Base-by-base conservation (phyloP, 2,888 invertebrate genomes). In the Ormyrus nitidulus region DNA sequence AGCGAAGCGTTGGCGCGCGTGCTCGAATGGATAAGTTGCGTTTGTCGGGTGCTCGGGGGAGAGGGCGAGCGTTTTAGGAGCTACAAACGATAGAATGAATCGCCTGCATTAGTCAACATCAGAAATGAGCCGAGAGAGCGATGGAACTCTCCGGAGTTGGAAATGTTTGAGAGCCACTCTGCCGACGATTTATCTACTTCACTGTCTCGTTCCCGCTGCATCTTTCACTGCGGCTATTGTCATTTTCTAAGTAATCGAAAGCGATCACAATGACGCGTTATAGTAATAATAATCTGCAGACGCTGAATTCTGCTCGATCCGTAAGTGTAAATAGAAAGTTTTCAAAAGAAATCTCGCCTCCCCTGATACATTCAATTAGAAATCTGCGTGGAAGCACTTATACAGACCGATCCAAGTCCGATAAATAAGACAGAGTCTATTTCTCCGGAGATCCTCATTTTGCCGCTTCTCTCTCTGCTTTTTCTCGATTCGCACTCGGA, bases 51-150 rank as follows among this genome's bases (percentile, higher is more conserved):
- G 73, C 1, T 6, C 9, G 51, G 10, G 66, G 66, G 66, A 68
- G 74, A 77, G 70, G 81, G 71, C 65, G 83, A 79, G 84, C 46
- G 58, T 71, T 70, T 75, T 13, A 53, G 85, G 84, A 84, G 87
- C 87, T 88, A 88, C 87, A 87, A 88, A 88, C 87, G 88, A 88
- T 87, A 86, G 83, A 81, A 85, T 85, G 86, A 87, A 88, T 88
- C 88, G 86, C 77, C 82, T 80, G 85, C 88, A 88, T 88, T 88
- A 88, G 76, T 80, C 76, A 80, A 80, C 80, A 80, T 80, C 76
- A 76, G 76, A 80, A 83, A 83, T 81, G 81, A 80, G 76, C 68
- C 64, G 53, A 61, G 68, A 59, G 75, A 80, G 68, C 68, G 69
- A 75, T 78, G 82, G 68, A 74, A 73, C 66, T 77, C 76, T 46